Base-by-base conservation (phyloP, 2,888 invertebrate species). In the Epistrophe grossulariae region DNA sequence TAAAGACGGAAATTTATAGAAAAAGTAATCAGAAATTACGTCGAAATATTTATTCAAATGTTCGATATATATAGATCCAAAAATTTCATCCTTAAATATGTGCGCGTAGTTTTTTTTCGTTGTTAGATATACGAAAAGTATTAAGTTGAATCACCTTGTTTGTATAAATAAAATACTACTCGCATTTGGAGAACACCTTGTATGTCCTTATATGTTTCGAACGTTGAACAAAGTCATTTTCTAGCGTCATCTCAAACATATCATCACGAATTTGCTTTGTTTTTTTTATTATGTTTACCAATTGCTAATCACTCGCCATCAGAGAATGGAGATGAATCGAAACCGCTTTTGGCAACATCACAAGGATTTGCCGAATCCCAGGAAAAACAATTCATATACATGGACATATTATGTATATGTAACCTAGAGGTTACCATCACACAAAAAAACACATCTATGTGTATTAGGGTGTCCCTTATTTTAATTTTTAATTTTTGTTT, bases 231-330 rank as follows among this genome's bases (percentile, higher is more conserved):
- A 24, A 13, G 6, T 13, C 19, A 31, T 31, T 31, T n/a, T 48
- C 1, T 66, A 3, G 6, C 62, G 38, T 59, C 76, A 52, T 70
- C 50, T 52, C 11, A 6, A 19, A 38, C 38, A 66, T 52, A 45
- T 76, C 59, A 43, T 52, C 71, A 68, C 52, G 64, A 82, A 78
- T 74, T 82, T 78, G 62, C 72, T 73, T 68, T 50, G 71, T 15
- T 45, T 73, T 81, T 80, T 11, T 60, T 84, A 77, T 81, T 64
- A 74, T 85, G 68, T 85, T 85, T 85, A 85, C 82, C 85, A 82
- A 78, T 82, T 68, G 73, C 78, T 85, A 85, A 85, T 85, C 85
- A 85, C 73, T 79, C 19, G 77, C 66, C 73, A 73, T 62, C 70
- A 64, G 60, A 68, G 60, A 68, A 50, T 57, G 8, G 76, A 85